Base-by-base conservation (phyloP, 2,797 vertebrate genomes). In the Phalloptychus januarius region DNA sequence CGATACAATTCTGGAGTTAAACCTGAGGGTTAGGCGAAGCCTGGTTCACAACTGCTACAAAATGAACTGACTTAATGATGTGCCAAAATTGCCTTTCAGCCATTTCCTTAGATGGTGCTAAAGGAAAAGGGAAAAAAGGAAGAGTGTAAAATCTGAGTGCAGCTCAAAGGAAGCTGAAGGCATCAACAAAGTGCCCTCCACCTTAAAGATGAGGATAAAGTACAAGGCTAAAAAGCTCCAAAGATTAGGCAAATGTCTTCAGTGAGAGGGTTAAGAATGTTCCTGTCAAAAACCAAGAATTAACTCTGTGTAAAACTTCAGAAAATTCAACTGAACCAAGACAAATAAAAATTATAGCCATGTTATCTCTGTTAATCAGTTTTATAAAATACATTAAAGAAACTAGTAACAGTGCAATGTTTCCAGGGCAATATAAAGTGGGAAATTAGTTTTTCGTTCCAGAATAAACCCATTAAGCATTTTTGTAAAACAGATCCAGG, bases 1-100 rank as follows among this genome's bases (percentile, higher is more conserved):
- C 70, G 50, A 84, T 90, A 88, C 83, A 87, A 83, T 90, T 86
- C 84, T 74, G 78, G 81, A 89, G 90, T 87, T 87, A 85, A 92
- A 90, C 65, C 84, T 70, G 0, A 79, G 81, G 83, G 85, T 86
- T 91, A 85, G 83, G 81, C 67, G 76, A 82, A 88, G 89, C 81
- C 82, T 84, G 85, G 38, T 87, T 78, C 48, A 79, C 81, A 89
- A 89, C 86, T 81, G 7, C 91, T 61, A 78, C 81, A 86, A 81
- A 81, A 87, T 88, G 81, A 91, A 84, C 88, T 54, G 25, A 82
- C 79, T 85, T 86, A 85, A 88, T 89, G 82, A 85, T 79, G 85
- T 86, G 87, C 80, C 86, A 84, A 86, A 84, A 72, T 89, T 86
- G 77, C 89, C 72, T 10, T 85, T 65, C 77, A 73, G 86, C 36